phyloP scores from a whole-genome alignment of 2,797 vertebrate species.

The Melanitta fusca region DNA sequence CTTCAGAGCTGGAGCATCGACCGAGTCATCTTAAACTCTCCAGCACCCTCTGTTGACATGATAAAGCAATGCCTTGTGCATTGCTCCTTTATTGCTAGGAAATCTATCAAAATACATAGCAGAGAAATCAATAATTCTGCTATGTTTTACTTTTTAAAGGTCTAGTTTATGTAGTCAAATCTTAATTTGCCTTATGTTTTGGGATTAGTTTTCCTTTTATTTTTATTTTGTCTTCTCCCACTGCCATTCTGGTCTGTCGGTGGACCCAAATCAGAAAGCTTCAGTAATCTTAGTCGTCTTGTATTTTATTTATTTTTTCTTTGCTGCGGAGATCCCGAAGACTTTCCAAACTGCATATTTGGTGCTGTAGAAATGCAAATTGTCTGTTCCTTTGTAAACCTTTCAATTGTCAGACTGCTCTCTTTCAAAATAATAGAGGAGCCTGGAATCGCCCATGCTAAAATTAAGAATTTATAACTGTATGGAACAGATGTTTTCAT shows the following conservation, averaged over 20 bases:
- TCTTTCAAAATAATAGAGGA: slow-evolving; percentile 76
- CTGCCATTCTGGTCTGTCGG: neutral
- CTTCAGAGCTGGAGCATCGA: neutral
- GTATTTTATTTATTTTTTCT: neutral
- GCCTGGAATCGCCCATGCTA: slow-evolving; percentile 78
- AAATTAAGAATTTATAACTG: slow-evolving; percentile 85
- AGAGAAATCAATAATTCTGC: neutral
- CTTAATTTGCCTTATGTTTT: neutral
- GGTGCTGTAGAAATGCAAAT: slow-evolving; percentile 63
- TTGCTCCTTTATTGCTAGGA: neutral
- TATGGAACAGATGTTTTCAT: slow-evolving; percentile 87
- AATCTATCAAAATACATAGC: neutral
- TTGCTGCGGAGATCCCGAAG: slow-evolving; percentile 4
- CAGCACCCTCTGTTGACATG: slow-evolving; percentile 80
- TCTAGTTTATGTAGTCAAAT: neutral
- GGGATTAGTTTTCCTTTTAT: neutral
- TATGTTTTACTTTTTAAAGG: neutral
- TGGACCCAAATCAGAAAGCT: neutral
- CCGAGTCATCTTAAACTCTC: slow-evolving; percentile 73
- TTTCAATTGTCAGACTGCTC: slow-evolving; percentile 67
- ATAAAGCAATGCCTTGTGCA: neutral
- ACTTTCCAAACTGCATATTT: slow-evolving; percentile 47
- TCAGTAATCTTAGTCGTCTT: neutral
- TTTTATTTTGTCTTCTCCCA: neutral
- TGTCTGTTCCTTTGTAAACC: slow-evolving; percentile 70